Evolutionary conservation across 2,113 vertebrate species (phyloP).

Genomic region (Dromaius novaehollandiae): DNA sequence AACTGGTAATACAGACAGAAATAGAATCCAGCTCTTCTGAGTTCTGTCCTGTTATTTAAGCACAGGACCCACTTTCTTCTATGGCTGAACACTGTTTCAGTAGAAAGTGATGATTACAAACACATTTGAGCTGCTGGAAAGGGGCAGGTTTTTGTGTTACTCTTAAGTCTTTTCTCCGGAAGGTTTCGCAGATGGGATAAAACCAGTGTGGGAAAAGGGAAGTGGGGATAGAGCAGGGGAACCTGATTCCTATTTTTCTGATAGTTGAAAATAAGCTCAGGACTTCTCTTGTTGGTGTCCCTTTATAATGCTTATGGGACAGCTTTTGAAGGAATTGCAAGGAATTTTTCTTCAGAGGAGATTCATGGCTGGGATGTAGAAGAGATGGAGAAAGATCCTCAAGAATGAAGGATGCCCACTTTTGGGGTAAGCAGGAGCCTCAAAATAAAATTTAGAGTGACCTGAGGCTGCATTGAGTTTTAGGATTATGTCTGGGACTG

Average conservation of each 20-base stretch:
- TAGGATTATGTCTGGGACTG: background rate
- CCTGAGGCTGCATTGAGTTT: background rate
- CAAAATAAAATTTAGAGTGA: background rate
- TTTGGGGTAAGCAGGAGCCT: background rate
- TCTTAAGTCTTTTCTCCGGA: background rate
- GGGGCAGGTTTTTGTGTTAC: accelerated
- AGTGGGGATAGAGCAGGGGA: background rate
- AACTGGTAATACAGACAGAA: background rate
- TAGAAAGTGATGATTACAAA: background rate
- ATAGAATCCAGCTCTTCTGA: background rate
- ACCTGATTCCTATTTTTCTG: background rate
- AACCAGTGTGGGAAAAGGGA: background rate
- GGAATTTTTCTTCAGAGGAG: background rate
- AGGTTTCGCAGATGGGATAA: background rate
- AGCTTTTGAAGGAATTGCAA: background rate
- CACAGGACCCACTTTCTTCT: accelerated
- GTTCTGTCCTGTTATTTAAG: background rate
- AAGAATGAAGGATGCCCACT: background rate
- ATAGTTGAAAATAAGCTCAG: background rate
- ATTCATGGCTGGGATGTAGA: background rate
- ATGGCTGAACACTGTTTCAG: background rate
- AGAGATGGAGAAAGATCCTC: background rate
- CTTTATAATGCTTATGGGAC: background rate
- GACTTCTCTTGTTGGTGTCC: accelerated
- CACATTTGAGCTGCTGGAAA: background rate